Evolutionary conservation across 2,888 invertebrate species (phyloP).

Genomic region (Cremastobaeus sp.): DNA sequence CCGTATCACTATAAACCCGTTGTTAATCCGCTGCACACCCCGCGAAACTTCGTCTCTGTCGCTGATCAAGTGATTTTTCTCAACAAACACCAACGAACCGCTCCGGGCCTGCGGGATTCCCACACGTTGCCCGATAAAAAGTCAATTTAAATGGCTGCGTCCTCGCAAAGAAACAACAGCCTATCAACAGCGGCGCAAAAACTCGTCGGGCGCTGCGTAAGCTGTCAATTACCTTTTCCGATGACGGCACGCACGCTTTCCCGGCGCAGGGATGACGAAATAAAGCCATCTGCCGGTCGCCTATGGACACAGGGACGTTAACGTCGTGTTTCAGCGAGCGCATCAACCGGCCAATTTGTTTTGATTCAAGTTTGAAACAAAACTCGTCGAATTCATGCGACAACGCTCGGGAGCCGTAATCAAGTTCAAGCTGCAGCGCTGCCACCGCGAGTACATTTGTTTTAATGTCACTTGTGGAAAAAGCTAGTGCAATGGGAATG

Average conservation of each 20-base stretch:
- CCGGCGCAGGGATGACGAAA: slow-evolving; percentile 14
- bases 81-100: too few species aligned
- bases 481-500: too few species aligned
- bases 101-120: too few species aligned
- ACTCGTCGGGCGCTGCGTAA: slow-evolving; percentile 1
- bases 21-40: too few species aligned
- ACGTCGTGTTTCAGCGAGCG: slow-evolving; percentile 7
- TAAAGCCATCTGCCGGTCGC: slow-evolving; percentile 2
- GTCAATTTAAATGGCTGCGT: slow-evolving; percentile 8
- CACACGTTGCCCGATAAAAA: slow-evolving; percentile 29
- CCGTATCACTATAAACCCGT: too few species aligned
- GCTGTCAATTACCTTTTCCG: slow-evolving; percentile 29
- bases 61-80: too few species aligned
- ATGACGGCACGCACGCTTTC: slow-evolving; percentile 28
- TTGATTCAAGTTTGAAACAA: slow-evolving; percentile 13
- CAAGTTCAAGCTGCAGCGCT: too few species aligned
- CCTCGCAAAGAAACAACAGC: slow-evolving; percentile 24
- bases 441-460: too few species aligned
- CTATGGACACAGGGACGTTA: slow-evolving; percentile 9
- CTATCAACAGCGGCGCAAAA: slow-evolving; percentile 15
- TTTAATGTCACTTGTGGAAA: too few species aligned
- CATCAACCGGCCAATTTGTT: slow-evolving; percentile 4
- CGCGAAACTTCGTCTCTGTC: too few species aligned
- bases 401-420: too few species aligned
- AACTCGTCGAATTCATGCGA: background rate